Evolutionary conservation across 2,113 vertebrate species (phyloP).

Genomic region (Mustela nigripes): DNA sequence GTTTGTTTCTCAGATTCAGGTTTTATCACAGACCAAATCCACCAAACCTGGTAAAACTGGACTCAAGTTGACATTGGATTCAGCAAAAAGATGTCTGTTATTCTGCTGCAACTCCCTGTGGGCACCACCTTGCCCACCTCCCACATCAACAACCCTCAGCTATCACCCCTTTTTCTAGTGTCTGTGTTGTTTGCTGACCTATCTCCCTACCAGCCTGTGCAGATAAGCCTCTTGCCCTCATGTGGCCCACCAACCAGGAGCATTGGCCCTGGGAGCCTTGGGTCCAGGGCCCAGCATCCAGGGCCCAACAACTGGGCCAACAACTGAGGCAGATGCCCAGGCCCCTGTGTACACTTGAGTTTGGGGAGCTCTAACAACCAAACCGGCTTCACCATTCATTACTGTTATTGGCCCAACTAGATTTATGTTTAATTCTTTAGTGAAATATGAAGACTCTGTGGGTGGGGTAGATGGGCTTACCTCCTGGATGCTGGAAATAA

Average conservation of each 20-base stretch:
- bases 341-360: background rate
- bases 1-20: constrained; percentile 4
- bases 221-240: background rate
- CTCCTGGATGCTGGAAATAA: background rate
- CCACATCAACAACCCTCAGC: background rate
- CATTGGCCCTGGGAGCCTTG: background rate
- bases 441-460: background rate
- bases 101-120: background rate
- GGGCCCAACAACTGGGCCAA: background rate
- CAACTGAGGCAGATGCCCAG: too few relatives aligned
- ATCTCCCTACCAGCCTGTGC: background rate
- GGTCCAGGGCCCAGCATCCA: too few relatives aligned
- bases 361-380: background rate
- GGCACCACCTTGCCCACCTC: accelerated
- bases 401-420: background rate
- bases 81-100: background rate
- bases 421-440: background rate
- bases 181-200: background rate
- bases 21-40: background rate
- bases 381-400: background rate
- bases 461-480: background rate
- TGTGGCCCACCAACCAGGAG: background rate
- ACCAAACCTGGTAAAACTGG: background rate
- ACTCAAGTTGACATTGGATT: background rate
- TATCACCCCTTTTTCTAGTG: background rate